Conservation (phyloP, 2,797 vertebrate species). For the Pelochelys cantorii region DNA sequence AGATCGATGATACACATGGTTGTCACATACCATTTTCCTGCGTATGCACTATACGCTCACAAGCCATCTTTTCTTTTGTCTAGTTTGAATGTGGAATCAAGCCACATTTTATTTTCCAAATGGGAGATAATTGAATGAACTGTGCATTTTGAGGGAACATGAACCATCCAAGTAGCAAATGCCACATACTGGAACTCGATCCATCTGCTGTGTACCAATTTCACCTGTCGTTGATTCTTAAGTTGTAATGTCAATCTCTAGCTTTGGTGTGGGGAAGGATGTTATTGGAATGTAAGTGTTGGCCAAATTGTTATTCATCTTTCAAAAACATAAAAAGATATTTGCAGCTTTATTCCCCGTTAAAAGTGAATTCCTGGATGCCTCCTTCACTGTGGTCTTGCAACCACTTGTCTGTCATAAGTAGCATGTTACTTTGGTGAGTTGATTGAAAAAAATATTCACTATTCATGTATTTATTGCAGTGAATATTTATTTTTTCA, state of each 20-base stretch:
- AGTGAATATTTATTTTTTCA: not conserved
- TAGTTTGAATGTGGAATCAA: constrained; percentile 44
- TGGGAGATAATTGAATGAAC: constrained; percentile 68
- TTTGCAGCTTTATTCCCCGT: not conserved
- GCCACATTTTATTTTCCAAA: constrained; percentile 65
- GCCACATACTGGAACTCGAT: constrained; percentile 35
- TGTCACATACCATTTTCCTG: not conserved
- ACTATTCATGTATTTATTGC: not conserved
- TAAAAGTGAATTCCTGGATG: not conserved
- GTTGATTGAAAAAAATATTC: not conserved
- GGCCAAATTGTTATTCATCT: not conserved
- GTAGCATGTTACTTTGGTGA: not conserved
- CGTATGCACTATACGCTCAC: not conserved
- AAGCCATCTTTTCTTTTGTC: constrained; percentile 43
- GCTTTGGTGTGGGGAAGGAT: not conserved
- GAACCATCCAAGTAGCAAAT: constrained; percentile 43
- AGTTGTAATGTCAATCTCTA: not conserved
- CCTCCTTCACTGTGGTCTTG: not conserved
- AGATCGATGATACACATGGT: not conserved
- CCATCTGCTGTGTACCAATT: not conserved
- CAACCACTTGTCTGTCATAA: not conserved
- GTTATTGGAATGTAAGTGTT: not conserved
- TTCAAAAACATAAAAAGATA: not conserved
- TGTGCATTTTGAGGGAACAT: constrained; percentile 50
- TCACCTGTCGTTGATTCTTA: not conserved